Evolutionary conservation across 2,888 invertebrate genomes (phyloP).

Genomic region (Harpalus rubripes): DNA sequence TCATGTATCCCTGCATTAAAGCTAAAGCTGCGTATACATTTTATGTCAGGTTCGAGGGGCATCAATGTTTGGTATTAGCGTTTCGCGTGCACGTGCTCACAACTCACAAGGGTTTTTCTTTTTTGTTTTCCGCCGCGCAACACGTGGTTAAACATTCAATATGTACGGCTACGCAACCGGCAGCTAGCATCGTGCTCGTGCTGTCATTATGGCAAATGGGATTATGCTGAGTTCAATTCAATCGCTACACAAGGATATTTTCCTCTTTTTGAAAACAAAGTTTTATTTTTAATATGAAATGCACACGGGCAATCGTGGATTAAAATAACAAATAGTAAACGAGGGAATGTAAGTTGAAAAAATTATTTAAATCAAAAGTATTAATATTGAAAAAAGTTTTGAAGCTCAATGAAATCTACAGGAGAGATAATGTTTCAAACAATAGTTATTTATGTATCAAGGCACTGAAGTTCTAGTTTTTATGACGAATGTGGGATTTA

Average conservation of each 20-base stretch:
- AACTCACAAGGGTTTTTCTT: neutral
- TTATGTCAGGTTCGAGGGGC: neutral
- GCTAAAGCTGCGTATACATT: neutral
- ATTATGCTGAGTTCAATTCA: neutral
- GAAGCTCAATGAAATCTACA: too few relatives aligned
- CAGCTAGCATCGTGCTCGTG: neutral
- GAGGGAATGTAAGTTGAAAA: too few relatives aligned
- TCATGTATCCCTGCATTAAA: neutral
- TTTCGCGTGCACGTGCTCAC: neutral
- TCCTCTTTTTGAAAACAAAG: neutral
- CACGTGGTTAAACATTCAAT: constrained; percentile 12
- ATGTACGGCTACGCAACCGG: constrained; percentile 6
- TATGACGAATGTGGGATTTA: too few relatives aligned
- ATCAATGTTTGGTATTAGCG: neutral
- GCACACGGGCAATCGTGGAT: too few relatives aligned
- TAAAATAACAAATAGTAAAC: too few relatives aligned
- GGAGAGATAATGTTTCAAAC: too few relatives aligned
- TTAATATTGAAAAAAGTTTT: too few relatives aligned
- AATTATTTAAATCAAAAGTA: too few relatives aligned
- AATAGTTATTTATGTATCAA: too few relatives aligned
- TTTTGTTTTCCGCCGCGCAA: neutral
- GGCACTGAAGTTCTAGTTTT: too few relatives aligned
- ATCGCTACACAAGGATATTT: neutral
- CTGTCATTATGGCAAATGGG: neutral
- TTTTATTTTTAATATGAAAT: too few relatives aligned